Conservation (phyloP, 2,113 vertebrate species). For the Poeciliopsis prolifica region DNA sequence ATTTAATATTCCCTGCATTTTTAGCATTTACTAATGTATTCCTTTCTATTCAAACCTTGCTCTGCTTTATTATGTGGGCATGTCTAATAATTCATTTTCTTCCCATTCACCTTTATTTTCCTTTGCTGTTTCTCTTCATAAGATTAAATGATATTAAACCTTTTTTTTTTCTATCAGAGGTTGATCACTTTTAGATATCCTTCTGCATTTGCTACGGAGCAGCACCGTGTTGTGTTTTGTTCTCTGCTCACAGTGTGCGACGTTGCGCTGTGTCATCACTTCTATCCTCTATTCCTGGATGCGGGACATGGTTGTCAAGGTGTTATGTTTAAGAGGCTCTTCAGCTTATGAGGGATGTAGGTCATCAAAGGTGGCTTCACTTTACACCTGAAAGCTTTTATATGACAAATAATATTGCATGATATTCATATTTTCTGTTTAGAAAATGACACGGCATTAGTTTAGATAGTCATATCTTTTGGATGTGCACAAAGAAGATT, state of each 20-base stretch:
- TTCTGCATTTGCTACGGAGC: not conserved
- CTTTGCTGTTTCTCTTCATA: not conserved
- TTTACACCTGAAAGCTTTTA: conserved; percentile 14
- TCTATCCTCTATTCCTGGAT: conserved; percentile 69
- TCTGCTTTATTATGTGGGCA: conserved; percentile 5
- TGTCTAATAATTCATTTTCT: conserved; percentile 2
- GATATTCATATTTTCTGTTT: not conserved
- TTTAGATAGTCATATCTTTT: not conserved
- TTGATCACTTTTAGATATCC: not conserved
- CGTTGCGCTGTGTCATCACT: conserved; percentile 64
- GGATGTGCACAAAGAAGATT: not conserved
- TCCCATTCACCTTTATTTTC: not conserved
- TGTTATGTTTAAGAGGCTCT: conserved; percentile 85
- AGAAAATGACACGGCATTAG: not conserved
- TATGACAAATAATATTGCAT: not conserved
- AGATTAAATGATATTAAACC: not conserved
- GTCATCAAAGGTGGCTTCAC: conserved; percentile 80
- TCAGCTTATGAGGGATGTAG: conserved; percentile 85
- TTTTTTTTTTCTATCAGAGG: not conserved
- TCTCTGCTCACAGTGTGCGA: conserved; percentile 19
- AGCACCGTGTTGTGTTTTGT: conserved; percentile 3
- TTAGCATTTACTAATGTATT: not conserved
- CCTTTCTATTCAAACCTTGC: not conserved
- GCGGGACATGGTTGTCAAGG: conserved; percentile 69
- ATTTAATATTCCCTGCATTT: conserved; percentile 5